Evolutionary conservation across 2,888 invertebrate species (phyloP), one percentile per base, ranked within the genome.

Genomic region (Heliconius ismenius): DNA sequence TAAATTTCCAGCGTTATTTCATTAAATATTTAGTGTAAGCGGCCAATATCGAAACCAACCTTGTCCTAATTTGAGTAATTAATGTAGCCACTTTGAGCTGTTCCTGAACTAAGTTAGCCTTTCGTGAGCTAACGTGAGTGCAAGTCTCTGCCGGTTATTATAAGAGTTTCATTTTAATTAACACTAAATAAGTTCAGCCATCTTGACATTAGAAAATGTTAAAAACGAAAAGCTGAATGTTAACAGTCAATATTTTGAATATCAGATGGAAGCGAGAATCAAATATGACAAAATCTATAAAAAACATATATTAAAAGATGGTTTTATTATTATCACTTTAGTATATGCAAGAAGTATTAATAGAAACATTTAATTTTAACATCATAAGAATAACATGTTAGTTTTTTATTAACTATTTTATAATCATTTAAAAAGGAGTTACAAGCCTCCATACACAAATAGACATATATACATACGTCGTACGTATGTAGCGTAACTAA

Each of bases 61-160:
- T 78, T 77, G 80, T 79, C 76, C 80, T 80, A 81, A 82, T 82
- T 82, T 81, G 79, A 78, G 78, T 82, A 82, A 82, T 82, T 80
- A 82, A 80, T 82, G 79, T 81, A 79, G 78, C 81, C 80, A 81
- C 80, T 80, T 81, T 79, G 81, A 82, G 62, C 80, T 82, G 81
- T 81, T 81, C 77, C 77, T 73, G 79, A 80, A 82, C 81, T 80
- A 82, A 82, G 82, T 82, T 82, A 80, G 76, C 79, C 78, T 79
- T 76, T 80, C 79, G 75, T 79, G 79, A 78, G 81, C 79, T 76
- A 76, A 80, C 77, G 78, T 79, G 81, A 79, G 80, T 79, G 78
- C 76, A 81, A 81, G 77, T 77, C 80, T 78, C 76, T 77, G 70
- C 76, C 75, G 75, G 76, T 78, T 78, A 74, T 80, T 80, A 74